These are phyloP conservation scores for Madoqua kirkii DNA, from an alignment of 2,113 vertebrate genomes.

Conservation along the genomic window DNA sequence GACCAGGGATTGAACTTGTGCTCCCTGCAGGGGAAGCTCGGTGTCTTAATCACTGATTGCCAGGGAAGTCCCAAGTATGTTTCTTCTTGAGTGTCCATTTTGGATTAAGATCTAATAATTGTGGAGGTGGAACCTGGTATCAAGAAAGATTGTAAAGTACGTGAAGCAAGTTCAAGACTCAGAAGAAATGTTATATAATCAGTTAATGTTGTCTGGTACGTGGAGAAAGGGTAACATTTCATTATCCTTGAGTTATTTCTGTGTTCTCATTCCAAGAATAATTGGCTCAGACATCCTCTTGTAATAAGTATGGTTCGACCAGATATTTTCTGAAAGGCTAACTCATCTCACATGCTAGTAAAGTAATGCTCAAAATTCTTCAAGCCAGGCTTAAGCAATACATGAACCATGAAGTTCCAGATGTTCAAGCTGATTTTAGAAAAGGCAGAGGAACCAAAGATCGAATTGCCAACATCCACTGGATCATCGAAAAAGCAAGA, in stretches of 20 bases:
- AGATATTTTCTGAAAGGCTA: not conserved
- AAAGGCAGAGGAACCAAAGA: too few relatives aligned
- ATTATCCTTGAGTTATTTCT: not conserved
- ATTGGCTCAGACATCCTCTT: not conserved
- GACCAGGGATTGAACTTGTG: not conserved
- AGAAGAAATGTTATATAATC: not conserved
- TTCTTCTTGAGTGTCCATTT: not conserved
- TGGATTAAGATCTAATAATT: not conserved
- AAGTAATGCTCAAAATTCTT: too few relatives aligned
- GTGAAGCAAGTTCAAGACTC: not conserved
- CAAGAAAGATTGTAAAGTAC: not conserved
- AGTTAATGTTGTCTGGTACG: not conserved
- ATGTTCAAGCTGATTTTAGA: too few relatives aligned
- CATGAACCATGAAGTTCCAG: accelerated
- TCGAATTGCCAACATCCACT: too few relatives aligned
- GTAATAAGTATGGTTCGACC: not conserved
- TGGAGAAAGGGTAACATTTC: not conserved
- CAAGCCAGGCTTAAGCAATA: too few relatives aligned
- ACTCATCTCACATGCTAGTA: too few relatives aligned
- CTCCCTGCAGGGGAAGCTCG: not conserved
- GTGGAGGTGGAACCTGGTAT: not conserved
- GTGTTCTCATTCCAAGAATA: not conserved
- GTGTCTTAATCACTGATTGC: not conserved
- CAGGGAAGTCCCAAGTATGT: not conserved
- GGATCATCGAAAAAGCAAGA: too few relatives aligned